A percentile compares a stretch with the other conserved stretches of the same genome.
Conservation (phyloP, 2,797 vertebrate genomes). For the Bovichtus variegatus region DNA sequence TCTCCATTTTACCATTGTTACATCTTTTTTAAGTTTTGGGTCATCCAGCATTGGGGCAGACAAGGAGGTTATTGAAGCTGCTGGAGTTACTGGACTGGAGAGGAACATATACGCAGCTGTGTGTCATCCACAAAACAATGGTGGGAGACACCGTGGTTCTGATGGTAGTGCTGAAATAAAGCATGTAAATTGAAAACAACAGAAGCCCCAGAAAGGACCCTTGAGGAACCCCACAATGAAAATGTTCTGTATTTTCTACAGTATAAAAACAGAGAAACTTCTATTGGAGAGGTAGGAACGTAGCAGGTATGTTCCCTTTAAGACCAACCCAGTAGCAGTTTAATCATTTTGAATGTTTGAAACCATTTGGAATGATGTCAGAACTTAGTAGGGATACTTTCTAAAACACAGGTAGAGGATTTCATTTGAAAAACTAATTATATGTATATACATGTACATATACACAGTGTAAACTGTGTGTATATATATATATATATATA, state of each 20-base stretch:
- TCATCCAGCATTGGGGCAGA: accelerated
- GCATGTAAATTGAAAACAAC: neutral
- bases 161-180: neutral
- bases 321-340: neutral
- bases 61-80: too few species aligned
- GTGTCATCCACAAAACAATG: neutral
- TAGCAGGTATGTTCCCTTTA: neutral
- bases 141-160: neutral
- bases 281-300: neutral
- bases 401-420: neutral
- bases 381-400: neutral
- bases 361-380: neutral
- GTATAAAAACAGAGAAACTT: neutral
- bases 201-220: neutral
- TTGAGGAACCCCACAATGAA: too few species aligned
- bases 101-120: neutral
- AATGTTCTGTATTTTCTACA: neutral
- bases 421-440: neutral
- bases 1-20: too few species aligned
- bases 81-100: too few species aligned
- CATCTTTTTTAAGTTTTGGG: too few species aligned
- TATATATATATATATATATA: too few species aligned
- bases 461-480: too few species aligned
- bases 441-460: too few species aligned
- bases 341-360: neutral